Evolutionary conservation across 1,140 invertebrate genomes (phyloP).

Genomic region (Drepana arcuata): DNA sequence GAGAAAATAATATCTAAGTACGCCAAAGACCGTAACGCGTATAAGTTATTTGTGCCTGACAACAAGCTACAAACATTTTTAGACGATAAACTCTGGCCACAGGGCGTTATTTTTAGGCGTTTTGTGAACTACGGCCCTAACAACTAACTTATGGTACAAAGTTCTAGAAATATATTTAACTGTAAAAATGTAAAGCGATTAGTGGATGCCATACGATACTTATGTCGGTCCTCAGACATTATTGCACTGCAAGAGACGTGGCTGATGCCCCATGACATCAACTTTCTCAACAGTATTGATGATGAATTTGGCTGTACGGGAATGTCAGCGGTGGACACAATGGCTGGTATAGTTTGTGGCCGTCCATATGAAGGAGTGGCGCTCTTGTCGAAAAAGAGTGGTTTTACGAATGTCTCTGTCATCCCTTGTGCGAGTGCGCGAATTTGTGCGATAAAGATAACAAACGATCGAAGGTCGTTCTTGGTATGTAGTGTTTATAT

Average conservation of each 20-base stretch:
- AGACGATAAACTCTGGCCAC: conserved; percentile 16
- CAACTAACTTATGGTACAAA: conserved; percentile 1
- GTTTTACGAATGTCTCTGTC: conserved; percentile 5
- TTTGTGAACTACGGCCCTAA: conserved; percentile 12
- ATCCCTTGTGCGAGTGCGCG: conserved; percentile 7
- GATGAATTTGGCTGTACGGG: conserved; percentile 5
- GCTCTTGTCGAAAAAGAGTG: conserved; percentile 7
- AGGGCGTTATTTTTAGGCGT: conserved; percentile 19
- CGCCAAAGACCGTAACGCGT: conserved; percentile 15
- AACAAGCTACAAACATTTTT: conserved; percentile 11
- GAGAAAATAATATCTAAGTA: conserved; percentile 8
- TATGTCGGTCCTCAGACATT: conserved; percentile 6
- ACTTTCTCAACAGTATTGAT: conserved; percentile 6
- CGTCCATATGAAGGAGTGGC: conserved; percentile 10
- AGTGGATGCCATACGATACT: conserved; percentile 3
- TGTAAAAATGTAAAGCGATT: conserved; percentile 13
- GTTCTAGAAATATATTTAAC: conserved; percentile 7
- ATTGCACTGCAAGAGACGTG: conserved; percentile 11
- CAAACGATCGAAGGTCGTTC: not conserved
- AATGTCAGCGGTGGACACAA: conserved; percentile 6
- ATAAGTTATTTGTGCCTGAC: conserved; percentile 15
- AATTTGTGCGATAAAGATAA: conserved; percentile 5
- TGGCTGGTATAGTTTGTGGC: not conserved
- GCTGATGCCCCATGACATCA: conserved; percentile 11
- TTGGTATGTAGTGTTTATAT: conserved; percentile 8